Conservation (phyloP, 2,888 invertebrate genomes). For the Cosmia pyralina region DNA sequence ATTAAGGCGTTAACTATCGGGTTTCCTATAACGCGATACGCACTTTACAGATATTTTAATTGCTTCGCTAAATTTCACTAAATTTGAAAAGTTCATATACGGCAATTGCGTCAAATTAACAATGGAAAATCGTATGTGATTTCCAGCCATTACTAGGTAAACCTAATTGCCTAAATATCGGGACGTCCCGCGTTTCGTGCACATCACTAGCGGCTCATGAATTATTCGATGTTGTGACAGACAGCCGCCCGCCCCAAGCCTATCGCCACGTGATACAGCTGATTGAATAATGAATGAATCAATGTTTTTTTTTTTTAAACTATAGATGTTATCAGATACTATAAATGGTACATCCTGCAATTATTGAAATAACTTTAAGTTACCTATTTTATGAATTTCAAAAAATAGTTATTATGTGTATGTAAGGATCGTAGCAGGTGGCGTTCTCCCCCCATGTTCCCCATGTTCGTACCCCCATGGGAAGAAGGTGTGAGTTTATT, state of each 20-base stretch:
- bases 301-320: conserved; percentile 38
- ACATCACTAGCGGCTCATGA: conserved; percentile 76
- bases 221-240: conserved; percentile 84
- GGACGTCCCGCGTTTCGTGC: conserved; percentile 13
- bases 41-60: background rate
- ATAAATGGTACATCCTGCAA: background rate
- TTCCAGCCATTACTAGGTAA: conserved; percentile 18
- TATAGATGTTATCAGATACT: conserved; percentile 2
- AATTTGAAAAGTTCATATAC: background rate
- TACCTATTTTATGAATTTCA: background rate
- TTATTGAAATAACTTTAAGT: background rate
- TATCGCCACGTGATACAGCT: conserved; percentile 58
- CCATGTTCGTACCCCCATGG: too few relatives aligned
- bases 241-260: conserved; percentile 58
- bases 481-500: too few relatives aligned
- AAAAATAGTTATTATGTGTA: too few relatives aligned
- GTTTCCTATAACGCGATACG: conserved; percentile 5
- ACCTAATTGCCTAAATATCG: conserved; percentile 35
- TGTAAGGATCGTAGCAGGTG: too few relatives aligned
- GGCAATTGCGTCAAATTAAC: conserved; percentile 5
- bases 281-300: conserved; percentile 61
- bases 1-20: conserved; percentile 25
- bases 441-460: too few relatives aligned
- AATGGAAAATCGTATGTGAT: background rate
- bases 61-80: background rate